Evolutionary conservation across 2,888 invertebrate genomes (phyloP), one percentile per base, ranked within the genome.

Genomic region (Notodonta ziczac): DNA sequence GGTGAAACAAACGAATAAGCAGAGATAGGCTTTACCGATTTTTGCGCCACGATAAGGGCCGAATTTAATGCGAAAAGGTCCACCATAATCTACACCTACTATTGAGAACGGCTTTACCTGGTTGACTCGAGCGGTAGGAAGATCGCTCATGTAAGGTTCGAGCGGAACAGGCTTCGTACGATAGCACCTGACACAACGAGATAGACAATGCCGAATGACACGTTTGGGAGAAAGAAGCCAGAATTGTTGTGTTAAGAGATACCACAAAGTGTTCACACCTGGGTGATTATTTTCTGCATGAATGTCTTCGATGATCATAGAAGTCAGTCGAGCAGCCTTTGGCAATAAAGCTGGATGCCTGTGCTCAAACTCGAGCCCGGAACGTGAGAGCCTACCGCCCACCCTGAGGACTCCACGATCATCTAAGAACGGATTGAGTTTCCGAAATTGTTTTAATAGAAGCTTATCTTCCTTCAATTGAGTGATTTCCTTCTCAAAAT

Each of bases 341-440:
- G 46, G 12, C 10, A 54, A 16, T 4, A 59, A 6, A 54, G 56
- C 56, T 16, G 59, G 62, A 51, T 62, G 59, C 52, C 46, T 62
- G 9, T 62, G 59, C 13, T 58, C 58, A 39, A 52, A 62, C 35
- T 62, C 62, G 7, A 61, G 42, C 13, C 61, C 61, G 4, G 58
- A 58, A 5, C 58, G 58, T n/a, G 58, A 57, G 2, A 61, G 42
- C 35, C 61, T 39, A 13, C 61, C 56, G 58, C 58, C 61, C 58
- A 61, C 61, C 61, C 61, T 61, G 55, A 61, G 56, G 35, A 58
- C 39, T 13, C 55, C 61, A 39, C 24, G 24, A 24, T 50, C 32
- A 13, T 61, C 61, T 13, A 58, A 13, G 24, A 58, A 60, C 10
- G 60, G 60, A 57, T 52, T 52, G n/a, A 60, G 35, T n/a, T 46